These are phyloP conservation scores for Drosophila albomicans DNA, from an alignment of 1,140 invertebrate species.

Conservation along the genomic window DNA sequence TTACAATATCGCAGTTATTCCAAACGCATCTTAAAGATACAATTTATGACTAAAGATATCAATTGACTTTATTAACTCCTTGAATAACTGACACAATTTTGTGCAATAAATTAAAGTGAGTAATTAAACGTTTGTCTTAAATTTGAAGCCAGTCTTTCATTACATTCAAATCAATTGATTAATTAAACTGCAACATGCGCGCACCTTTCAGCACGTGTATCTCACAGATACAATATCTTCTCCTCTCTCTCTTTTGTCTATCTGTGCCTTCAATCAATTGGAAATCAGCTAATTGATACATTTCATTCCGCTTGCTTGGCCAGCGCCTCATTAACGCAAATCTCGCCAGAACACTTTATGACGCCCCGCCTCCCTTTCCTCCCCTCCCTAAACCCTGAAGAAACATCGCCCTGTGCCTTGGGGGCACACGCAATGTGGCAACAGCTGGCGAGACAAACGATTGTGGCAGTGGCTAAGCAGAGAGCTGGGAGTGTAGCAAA, in stretches of 20 bases:
- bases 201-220: slow-evolving; percentile 3
- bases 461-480: background rate
- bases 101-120: no score
- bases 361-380: slow-evolving; percentile 32
- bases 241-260: background rate
- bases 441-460: slow-evolving; percentile 17
- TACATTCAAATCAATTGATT: slow-evolving; percentile 3
- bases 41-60: background rate
- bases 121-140: no score
- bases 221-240: slow-evolving; percentile 8
- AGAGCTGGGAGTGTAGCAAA: background rate
- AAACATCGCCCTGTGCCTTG: slow-evolving; percentile 9
- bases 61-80: background rate
- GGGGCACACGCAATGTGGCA: slow-evolving; percentile 23
- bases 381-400: no score
- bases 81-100: background rate
- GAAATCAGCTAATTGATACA: slow-evolving; percentile 74
- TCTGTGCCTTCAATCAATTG: slow-evolving; percentile 30
- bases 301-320: slow-evolving; percentile 27
- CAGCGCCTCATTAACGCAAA: slow-evolving; percentile 37
- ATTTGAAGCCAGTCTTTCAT: no score
- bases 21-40: background rate
- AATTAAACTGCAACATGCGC: slow-evolving; percentile 1
- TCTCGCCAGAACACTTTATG: slow-evolving; percentile 32
- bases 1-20: background rate